Conservation (phyloP, 2,888 invertebrate genomes). For the Euspilapteryx auroguttella region DNA sequence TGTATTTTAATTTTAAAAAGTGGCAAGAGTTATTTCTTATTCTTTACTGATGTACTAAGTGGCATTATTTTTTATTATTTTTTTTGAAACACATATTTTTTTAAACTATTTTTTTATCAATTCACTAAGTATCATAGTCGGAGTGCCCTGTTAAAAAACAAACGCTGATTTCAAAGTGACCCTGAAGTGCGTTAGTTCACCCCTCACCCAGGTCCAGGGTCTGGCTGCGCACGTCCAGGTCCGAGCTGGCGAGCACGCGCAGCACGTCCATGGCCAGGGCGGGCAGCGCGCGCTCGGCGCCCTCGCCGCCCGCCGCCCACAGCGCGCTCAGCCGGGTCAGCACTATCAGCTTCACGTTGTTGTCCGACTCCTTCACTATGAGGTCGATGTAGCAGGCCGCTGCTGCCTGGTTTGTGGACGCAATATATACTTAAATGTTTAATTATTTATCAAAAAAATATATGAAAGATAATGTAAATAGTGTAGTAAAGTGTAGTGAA, state of each 20-base stretch:
- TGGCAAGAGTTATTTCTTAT: no score
- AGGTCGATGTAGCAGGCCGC: slow-evolving; percentile 98
- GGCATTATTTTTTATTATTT: no score
- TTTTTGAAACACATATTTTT: no score
- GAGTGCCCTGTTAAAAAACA: no score
- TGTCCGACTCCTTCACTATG: slow-evolving; percentile 99
- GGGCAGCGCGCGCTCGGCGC: slow-evolving; percentile 76
- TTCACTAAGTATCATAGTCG: no score
- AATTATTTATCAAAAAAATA: not conserved
- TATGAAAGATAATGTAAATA: no score
- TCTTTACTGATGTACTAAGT: no score
- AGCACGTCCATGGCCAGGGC: slow-evolving; percentile 98
- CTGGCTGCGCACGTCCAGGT: slow-evolving; percentile 91
- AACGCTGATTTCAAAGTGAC: no score
- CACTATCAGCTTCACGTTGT: slow-evolving; percentile 99
- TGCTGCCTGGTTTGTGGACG: slow-evolving; percentile 69
- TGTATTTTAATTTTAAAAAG: no score
- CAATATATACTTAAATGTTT: not conserved
- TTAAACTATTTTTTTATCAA: no score
- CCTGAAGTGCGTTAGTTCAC: no score
- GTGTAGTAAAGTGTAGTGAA: no score
- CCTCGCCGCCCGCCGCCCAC: slow-evolving; percentile 82
- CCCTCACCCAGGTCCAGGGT: slow-evolving; percentile 72
- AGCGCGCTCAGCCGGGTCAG: slow-evolving; percentile 90
- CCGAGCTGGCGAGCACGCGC: slow-evolving; percentile 88